Conservation (phyloP, 1,140 invertebrate genomes). For the Pseudobourletiella spinata region DNA sequence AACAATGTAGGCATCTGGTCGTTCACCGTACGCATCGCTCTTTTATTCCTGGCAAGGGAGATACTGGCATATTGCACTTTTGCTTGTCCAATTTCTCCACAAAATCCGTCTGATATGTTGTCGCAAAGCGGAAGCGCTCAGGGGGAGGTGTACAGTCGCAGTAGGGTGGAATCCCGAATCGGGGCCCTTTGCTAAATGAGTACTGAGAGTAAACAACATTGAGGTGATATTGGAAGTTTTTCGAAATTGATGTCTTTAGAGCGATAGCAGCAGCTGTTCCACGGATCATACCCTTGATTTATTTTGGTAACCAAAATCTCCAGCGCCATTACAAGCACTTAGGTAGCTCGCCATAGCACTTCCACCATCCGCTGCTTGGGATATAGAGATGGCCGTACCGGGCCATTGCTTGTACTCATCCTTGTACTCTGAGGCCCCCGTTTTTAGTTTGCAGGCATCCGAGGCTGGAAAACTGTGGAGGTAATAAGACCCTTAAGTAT, state of each 20-base stretch:
- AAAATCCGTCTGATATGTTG: conserved; percentile 30
- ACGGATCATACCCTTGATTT: conserved; percentile 1
- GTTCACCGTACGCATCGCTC: conserved; percentile 2
- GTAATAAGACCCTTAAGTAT: too few species aligned
- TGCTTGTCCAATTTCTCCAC: conserved; percentile 9
- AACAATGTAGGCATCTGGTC: too few species aligned
- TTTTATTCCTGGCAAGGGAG: background rate
- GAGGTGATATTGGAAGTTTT: background rate
- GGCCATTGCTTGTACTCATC: conserved; percentile 29
- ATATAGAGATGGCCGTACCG: conserved; percentile 1
- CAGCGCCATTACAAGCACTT: background rate
- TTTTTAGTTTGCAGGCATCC: conserved; percentile 10
- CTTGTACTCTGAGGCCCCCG: conserved; percentile 26
- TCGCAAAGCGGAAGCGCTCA: conserved; percentile 29
- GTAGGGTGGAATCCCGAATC: conserved; percentile 28
- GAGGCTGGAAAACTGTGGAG: conserved; percentile 19
- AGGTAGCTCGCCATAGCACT: background rate
- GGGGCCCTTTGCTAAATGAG: conserved; percentile 31
- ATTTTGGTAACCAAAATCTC: conserved; percentile 1
- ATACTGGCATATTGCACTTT: background rate
- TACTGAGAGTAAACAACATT: conserved; percentile 12
- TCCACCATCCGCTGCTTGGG: background rate
- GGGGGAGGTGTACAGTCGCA: conserved; percentile 35
- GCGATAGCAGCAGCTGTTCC: too few species aligned
- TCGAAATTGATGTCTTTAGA: background rate